A percentile compares a stretch with the other conserved stretches of the same genome.
Conservation (phyloP, 2,888 invertebrate species). For the Metopia argyrocephala region DNA sequence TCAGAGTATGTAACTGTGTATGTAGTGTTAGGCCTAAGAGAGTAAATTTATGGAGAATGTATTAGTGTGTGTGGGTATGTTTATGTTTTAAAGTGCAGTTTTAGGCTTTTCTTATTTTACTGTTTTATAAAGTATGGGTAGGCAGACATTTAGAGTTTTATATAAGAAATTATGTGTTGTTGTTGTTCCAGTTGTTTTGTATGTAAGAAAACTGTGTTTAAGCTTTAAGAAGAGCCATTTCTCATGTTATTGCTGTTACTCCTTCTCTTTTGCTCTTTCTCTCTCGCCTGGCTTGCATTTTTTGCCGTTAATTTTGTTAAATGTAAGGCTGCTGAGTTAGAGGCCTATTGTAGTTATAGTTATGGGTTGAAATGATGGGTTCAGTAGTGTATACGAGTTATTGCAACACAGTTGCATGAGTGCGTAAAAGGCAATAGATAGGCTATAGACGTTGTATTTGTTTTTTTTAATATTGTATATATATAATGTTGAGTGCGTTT, state of each 20-base stretch:
- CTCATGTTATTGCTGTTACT: constrained; percentile 67
- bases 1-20: constrained; percentile 15
- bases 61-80: constrained; percentile 7
- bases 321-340: background rate
- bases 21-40: constrained; percentile 22
- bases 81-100: background rate
- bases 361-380: background rate
- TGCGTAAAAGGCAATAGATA: background rate
- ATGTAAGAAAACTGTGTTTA: background rate
- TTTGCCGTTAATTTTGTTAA: background rate
- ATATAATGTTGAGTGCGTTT: background rate
- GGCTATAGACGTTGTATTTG: background rate
- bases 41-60: background rate
- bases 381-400: constrained; percentile 51
- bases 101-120: constrained; percentile 12
- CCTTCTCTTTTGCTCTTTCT: constrained; percentile 7
- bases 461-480: background rate
- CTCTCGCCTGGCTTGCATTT: constrained; percentile 9
- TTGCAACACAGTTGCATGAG: constrained; percentile 50
- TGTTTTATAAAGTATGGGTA: constrained; percentile 17
- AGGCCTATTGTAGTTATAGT: background rate
- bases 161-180: constrained; percentile 13
- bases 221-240: constrained; percentile 25
- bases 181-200: background rate
- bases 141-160: constrained; percentile 40